Conservation (phyloP, 1,140 invertebrate genomes). For the Mizuhopecten yessoensis region DNA sequence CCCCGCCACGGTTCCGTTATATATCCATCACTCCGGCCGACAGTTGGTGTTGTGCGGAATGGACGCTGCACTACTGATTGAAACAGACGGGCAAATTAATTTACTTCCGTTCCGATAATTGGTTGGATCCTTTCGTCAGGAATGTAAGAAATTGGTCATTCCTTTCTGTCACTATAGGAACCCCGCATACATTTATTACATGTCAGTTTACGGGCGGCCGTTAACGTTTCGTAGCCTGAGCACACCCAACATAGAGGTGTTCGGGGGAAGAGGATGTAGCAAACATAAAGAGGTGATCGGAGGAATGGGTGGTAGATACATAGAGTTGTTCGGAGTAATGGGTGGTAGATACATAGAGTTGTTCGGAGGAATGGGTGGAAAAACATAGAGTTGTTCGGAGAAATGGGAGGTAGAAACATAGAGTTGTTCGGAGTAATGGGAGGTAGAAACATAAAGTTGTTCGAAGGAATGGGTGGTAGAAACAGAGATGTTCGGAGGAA, state of each 20-base stretch:
- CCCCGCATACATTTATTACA: constrained; percentile 13
- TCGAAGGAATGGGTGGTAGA: no score
- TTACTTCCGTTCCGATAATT: constrained; percentile 25
- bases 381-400: no score
- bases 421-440: no score
- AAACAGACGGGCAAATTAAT: constrained; percentile 38
- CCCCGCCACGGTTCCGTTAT: background rate
- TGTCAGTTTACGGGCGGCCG: background rate
- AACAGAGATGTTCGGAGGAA: no score
- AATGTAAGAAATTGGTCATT: constrained; percentile 39
- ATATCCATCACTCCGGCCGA: background rate
- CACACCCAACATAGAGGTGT: background rate
- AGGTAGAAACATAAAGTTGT: no score
- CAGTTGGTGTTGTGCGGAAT: constrained; percentile 30
- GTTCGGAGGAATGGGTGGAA: no score
- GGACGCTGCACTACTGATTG: constrained; percentile 21
- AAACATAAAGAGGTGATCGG: no score
- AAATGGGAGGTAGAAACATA: no score
- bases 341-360: no score
- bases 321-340: no score
- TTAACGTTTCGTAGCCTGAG: background rate
- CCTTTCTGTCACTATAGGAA: constrained; percentile 25
- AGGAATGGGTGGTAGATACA: no score
- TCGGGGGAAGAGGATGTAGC: no score
- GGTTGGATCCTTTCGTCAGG: constrained; percentile 23